phyloP scores from a whole-genome alignment of 2,888 invertebrate genomes.

The Anarsia innoxiella region DNA sequence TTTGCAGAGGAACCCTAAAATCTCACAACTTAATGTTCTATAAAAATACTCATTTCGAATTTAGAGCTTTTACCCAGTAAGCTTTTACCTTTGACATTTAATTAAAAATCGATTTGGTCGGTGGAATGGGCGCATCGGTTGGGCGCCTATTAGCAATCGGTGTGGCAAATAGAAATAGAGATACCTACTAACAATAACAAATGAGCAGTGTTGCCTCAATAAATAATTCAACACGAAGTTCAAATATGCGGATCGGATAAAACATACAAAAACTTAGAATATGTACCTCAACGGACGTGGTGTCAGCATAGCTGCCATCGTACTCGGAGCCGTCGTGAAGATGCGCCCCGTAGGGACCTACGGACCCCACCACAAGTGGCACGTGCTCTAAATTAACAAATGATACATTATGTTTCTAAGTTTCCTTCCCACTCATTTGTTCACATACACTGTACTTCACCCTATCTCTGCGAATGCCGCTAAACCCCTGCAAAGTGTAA shows the following conservation, averaged over 20 bases:
- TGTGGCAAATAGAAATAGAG: too few species aligned
- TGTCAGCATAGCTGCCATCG: slow-evolving; percentile 86
- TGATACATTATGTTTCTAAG: slow-evolving; percentile 2
- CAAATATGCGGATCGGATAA: too few species aligned
- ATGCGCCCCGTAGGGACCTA: slow-evolving; percentile 95
- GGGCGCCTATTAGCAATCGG: too few species aligned
- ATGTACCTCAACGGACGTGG: slow-evolving; percentile 74
- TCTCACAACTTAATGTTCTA: slow-evolving; percentile 31
- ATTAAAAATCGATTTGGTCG: slow-evolving; percentile 34
- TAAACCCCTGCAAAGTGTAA: slow-evolving; percentile 58
- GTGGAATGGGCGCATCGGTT: slow-evolving; percentile 20
- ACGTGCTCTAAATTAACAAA: slow-evolving; percentile 36
- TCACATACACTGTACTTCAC: slow-evolving; percentile 26
- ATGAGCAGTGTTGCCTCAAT: too few species aligned
- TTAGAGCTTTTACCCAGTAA: slow-evolving; percentile 36
- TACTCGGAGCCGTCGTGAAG: slow-evolving; percentile 95
- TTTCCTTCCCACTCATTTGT: slow-evolving; percentile 13
- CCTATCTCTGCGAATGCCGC: slow-evolving; percentile 37
- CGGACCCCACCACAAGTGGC: slow-evolving; percentile 87
- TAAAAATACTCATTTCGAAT: slow-evolving; percentile 42
- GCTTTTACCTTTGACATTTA: slow-evolving; percentile 36
- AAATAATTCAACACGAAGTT: too few species aligned
- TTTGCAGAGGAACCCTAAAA: slow-evolving; percentile 29
- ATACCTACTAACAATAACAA: too few species aligned
- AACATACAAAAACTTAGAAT: too few species aligned